Evolutionary conservation across 2,888 invertebrate genomes (phyloP).

Genomic region (Folsomia manolachei): DNA sequence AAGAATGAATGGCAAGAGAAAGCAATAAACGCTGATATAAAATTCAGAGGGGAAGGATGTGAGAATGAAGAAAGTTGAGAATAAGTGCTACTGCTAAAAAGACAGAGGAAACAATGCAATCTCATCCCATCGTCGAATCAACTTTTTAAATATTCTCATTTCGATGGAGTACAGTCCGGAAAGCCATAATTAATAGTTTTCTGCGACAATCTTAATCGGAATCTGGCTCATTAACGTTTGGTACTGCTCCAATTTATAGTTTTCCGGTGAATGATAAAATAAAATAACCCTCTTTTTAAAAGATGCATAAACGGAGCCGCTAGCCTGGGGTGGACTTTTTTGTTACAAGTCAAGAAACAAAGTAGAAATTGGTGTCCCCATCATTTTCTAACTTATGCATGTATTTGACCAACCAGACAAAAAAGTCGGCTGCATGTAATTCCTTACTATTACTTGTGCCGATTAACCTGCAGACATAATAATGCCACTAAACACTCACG

Average conservation of each 20-base stretch:
- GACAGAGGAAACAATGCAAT: too few relatives aligned
- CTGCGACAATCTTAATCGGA: not conserved
- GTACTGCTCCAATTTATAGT: not conserved
- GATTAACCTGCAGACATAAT: not conserved
- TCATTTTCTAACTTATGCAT: not conserved
- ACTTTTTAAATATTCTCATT: conserved; percentile 2
- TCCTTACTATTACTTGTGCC: not conserved
- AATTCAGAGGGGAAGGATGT: not conserved
- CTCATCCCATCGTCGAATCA: not conserved
- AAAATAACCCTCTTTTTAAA: too few relatives aligned
- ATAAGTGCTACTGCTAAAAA: not conserved
- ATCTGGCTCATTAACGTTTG: conserved; percentile 5
- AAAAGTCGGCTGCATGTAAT: not conserved
- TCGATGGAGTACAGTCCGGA: not conserved
- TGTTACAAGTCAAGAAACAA: too few relatives aligned
- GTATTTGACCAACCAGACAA: not conserved
- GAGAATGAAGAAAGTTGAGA: not conserved
- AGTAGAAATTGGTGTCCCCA: not conserved
- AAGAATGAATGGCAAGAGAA: conserved; percentile 10
- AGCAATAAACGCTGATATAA: conserved; percentile 2
- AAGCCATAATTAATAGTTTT: conserved; percentile 6
- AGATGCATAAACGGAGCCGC: too few relatives aligned
- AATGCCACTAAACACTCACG: not conserved
- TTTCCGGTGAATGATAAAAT: not conserved
- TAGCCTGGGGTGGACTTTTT: too few relatives aligned